These are phyloP conservation scores for Melanotaenia trifasciata DNA, from an alignment of 2,797 vertebrate species.

Conservation along the genomic window DNA sequence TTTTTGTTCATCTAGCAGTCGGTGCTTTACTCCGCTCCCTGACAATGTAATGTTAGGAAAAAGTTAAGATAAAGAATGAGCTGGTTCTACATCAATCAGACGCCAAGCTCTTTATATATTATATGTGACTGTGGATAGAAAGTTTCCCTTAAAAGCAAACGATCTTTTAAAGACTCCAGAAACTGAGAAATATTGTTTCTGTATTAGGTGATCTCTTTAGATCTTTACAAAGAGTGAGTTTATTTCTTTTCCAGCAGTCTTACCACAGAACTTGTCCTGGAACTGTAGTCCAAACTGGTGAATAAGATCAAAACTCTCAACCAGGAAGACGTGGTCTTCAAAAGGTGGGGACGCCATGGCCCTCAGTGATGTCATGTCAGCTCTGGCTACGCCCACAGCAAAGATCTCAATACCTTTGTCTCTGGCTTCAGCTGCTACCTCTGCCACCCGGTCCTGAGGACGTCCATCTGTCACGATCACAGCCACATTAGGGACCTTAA, in stretches of 20 bases:
- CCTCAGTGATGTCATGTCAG: conserved; percentile 92
- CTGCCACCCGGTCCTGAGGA: conserved; percentile 95
- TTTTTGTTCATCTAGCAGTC: background rate
- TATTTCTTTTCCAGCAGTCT: conserved; percentile 10
- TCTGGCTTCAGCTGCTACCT: conserved; percentile 91
- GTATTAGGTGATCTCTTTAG: background rate
- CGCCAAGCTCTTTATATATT: background rate
- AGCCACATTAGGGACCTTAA: conserved; percentile 86
- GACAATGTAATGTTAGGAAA: background rate
- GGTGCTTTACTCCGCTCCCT: background rate
- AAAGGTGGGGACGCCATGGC: conserved; percentile 95
- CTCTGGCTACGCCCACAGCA: conserved; percentile 94
- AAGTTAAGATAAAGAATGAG: background rate
- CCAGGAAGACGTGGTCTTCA: conserved; percentile 95
- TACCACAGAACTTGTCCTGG: conserved; percentile 90
- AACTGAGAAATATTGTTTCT: background rate
- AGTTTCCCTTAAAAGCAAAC: background rate
- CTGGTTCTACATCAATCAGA: background rate
- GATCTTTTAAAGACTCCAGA: background rate
- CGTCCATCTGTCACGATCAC: conserved; percentile 95
- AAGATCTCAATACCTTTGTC: conserved; percentile 94
- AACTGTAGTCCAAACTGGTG: conserved; percentile 95
- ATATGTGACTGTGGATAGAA: background rate
- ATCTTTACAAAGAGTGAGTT: background rate
- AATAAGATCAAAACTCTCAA: conserved; percentile 95